phyloP scores from a whole-genome alignment of 1,140 invertebrate genomes.

The Drosophila teissieri region DNA sequence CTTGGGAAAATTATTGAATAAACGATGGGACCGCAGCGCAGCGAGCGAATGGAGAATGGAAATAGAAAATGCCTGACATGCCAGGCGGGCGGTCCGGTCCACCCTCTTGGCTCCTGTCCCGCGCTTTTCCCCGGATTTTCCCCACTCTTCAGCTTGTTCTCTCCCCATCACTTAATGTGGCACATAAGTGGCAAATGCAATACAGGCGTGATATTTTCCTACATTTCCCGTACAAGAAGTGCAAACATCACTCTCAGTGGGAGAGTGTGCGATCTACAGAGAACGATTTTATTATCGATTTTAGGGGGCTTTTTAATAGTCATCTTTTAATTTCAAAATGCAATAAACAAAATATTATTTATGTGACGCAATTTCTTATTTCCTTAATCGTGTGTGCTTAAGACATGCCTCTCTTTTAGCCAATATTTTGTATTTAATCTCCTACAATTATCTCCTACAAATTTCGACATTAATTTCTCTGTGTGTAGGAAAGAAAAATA shows the following conservation, averaged over 20 bases:
- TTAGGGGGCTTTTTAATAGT: background rate
- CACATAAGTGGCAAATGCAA: slow-evolving; percentile 45
- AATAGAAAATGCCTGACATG: slow-evolving; percentile 71
- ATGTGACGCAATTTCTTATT: too few relatives aligned
- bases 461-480: background rate
- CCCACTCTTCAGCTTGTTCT: slow-evolving; percentile 19
- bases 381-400: too few relatives aligned
- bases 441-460: too few relatives aligned
- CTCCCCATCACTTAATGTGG: slow-evolving; percentile 49
- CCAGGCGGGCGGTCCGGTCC: slow-evolving; percentile 20
- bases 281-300: background rate
- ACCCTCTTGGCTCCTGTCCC: slow-evolving; percentile 4
- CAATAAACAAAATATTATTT: too few relatives aligned
- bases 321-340: background rate
- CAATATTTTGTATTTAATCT: background rate
- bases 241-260: slow-evolving; percentile 18
- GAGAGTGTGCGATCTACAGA: slow-evolving; percentile 16
- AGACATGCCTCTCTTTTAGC: too few relatives aligned
- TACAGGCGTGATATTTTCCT: slow-evolving; percentile 36
- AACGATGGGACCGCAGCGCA: slow-evolving; percentile 35
- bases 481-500: slow-evolving; percentile 1
- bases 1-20: slow-evolving; percentile 67
- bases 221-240: slow-evolving; percentile 38
- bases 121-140: background rate
- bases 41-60: slow-evolving; percentile 63